These are phyloP conservation scores for Drosophila micromelanica DNA, from an alignment of 1,140 invertebrate genomes.

Conservation along the genomic window DNA sequence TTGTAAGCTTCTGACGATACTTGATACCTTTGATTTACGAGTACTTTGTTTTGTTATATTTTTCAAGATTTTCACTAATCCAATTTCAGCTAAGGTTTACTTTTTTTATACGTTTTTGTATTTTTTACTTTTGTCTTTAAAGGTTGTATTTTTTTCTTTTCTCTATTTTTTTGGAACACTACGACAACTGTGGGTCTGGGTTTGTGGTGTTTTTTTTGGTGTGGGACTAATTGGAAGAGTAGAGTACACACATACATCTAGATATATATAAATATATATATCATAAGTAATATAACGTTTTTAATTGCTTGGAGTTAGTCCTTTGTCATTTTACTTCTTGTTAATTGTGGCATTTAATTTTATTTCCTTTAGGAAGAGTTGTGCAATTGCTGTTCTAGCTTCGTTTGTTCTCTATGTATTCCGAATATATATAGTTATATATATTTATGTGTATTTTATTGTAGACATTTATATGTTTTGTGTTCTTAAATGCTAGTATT, in stretches of 20 bases:
- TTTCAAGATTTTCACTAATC: conserved; percentile 69
- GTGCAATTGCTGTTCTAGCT: conserved; percentile 72
- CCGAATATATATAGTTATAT: conserved; percentile 31
- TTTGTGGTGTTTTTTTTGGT: conserved; percentile 3
- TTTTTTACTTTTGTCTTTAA: conserved; percentile 37
- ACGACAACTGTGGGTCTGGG: conserved; percentile 44
- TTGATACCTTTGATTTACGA: conserved; percentile 32
- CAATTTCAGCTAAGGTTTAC: conserved; percentile 72
- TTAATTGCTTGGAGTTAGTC: conserved; percentile 79
- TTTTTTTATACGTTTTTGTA: background rate
- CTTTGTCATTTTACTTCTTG: conserved; percentile 42
- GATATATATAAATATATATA: conserved; percentile 30
- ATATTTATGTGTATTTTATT: conserved; percentile 71
- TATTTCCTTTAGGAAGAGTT: conserved; percentile 81
- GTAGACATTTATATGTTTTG: conserved; percentile 68
- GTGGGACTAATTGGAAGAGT: conserved; percentile 68
- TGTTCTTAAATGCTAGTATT: conserved; percentile 34
- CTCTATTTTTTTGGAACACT: conserved; percentile 64
- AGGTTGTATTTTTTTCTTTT: conserved; percentile 19
- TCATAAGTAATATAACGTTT: conserved; percentile 28
- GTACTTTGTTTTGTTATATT: conserved; percentile 32
- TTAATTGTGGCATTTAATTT: conserved; percentile 71
- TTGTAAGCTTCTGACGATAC: conserved; percentile 45
- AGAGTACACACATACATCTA: conserved; percentile 58
- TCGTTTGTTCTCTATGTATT: conserved; percentile 35